Evolutionary conservation across 2,888 invertebrate species (phyloP).

Genomic region (Bellardia pandia): DNA sequence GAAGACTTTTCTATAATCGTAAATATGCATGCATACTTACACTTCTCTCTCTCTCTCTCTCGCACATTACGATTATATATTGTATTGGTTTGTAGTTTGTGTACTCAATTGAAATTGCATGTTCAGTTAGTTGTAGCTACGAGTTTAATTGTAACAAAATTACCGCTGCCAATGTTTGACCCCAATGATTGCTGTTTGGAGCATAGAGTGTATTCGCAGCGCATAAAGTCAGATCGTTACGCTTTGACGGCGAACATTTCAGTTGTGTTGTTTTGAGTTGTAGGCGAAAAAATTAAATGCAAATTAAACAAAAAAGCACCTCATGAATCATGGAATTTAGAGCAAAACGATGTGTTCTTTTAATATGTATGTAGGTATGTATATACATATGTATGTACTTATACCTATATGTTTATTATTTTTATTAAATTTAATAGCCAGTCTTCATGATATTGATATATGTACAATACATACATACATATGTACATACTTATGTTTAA

Average conservation of each 20-base stretch:
- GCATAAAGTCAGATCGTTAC: slow-evolving; percentile 53
- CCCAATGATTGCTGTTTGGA: slow-evolving; percentile 60
- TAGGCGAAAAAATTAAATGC: slow-evolving; percentile 23
- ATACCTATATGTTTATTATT: slow-evolving; percentile 19
- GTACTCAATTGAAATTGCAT: not conserved
- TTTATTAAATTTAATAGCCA: not conserved
- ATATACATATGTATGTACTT: not conserved
- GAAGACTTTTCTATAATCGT: slow-evolving; percentile 37
- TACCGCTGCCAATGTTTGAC: slow-evolving; percentile 67
- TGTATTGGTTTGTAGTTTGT: not conserved
- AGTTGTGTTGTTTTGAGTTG: slow-evolving; percentile 36
- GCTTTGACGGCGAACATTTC: slow-evolving; percentile 57
- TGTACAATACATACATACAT: too few species aligned
- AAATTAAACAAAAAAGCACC: slow-evolving; percentile 42
- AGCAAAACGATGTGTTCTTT: slow-evolving; percentile 66
- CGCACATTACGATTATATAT: not conserved
- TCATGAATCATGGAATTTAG: slow-evolving; percentile 74
- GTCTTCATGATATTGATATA: not conserved
- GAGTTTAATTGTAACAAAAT: slow-evolving; percentile 62
- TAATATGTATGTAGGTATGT: not conserved
- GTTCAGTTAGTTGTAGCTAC: slow-evolving; percentile 4
- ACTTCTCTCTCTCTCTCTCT: not conserved
- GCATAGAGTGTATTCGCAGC: slow-evolving; percentile 12
- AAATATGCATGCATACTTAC: not conserved
- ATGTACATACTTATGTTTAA: not conserved